phyloP scores from a whole-genome alignment of 2,113 vertebrate genomes.

The Alligator sinensis region DNA sequence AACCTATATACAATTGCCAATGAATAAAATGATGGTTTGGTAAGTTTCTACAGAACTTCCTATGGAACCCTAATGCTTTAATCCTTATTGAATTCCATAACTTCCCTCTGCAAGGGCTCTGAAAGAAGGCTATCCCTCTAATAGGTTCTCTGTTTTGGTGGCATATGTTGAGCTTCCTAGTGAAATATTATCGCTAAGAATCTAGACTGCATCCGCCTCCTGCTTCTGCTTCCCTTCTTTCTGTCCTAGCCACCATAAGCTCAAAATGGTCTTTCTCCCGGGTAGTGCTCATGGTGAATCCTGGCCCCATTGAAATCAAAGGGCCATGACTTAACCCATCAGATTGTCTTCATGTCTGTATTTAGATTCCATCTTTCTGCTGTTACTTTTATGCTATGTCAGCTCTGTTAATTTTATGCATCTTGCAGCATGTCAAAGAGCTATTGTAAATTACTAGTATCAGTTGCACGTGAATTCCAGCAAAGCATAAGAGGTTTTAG shows the following conservation, averaged over 20 bases:
- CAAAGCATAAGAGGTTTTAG: conserved; percentile 5
- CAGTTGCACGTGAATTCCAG: conserved; percentile 60
- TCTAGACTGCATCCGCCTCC: conserved; percentile 25
- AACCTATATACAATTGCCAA: not conserved
- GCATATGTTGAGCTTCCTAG: conserved; percentile 23
- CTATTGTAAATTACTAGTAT: conserved; percentile 67
- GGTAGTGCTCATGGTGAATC: conserved; percentile 59
- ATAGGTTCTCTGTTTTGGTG: not conserved
- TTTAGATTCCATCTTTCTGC: conserved; percentile 64
- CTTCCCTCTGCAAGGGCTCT: not conserved
- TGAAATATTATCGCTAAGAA: conserved; percentile 30
- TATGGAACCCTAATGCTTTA: not conserved
- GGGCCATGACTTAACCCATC: conserved; percentile 57
- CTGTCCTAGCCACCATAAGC: conserved; percentile 51
- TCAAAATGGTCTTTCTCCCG: conserved; percentile 60
- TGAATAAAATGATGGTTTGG: not conserved
- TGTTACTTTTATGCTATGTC: conserved; percentile 43
- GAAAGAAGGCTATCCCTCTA: not conserved
- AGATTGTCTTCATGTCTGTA: conserved; percentile 55
- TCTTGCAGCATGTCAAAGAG: conserved; percentile 47
- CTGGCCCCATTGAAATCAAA: conserved; percentile 57
- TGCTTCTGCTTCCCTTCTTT: conserved; percentile 59
- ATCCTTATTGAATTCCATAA: conserved; percentile 12
- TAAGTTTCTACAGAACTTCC: not conserved
- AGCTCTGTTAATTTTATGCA: conserved; percentile 46